Conservation (phyloP, 2,797 vertebrate genomes). For the Helicolenus hilgendorfi region DNA sequence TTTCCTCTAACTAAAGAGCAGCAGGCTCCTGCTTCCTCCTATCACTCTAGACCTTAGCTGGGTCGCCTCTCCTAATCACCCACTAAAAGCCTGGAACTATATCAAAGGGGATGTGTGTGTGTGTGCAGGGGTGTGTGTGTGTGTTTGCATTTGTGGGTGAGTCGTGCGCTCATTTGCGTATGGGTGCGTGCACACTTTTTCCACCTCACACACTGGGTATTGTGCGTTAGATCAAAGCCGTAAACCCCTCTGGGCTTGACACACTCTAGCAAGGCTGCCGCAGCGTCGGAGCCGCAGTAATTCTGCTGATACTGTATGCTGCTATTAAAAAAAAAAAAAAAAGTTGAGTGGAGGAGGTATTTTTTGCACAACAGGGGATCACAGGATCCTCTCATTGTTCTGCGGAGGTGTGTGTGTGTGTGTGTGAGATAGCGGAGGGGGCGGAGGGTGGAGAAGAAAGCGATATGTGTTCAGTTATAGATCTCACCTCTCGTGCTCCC, state of each 20-base stretch:
- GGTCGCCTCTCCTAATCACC: slow-evolving; percentile 86
- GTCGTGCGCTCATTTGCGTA: slow-evolving; percentile 58
- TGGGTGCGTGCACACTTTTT: slow-evolving; percentile 13
- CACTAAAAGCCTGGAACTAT: slow-evolving; percentile 83
- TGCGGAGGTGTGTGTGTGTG: slow-evolving; percentile 38
- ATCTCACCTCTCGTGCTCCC: slow-evolving; percentile 40
- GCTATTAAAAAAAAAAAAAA: slow-evolving; percentile 76
- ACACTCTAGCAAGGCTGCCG: slow-evolving; percentile 83
- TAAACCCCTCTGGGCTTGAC: slow-evolving; percentile 85
- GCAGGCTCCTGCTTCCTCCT: slow-evolving; percentile 83
- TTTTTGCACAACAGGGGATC: slow-evolving; percentile 68
- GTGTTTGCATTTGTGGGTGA: slow-evolving; percentile 25
- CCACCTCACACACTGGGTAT: slow-evolving; percentile 75
- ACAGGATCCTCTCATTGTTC: slow-evolving; percentile 78
- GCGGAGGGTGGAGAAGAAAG: slow-evolving; percentile 48
- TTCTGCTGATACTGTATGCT: slow-evolving; percentile 87
- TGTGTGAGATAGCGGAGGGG: slow-evolving; percentile 17
- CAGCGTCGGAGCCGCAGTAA: slow-evolving; percentile 75
- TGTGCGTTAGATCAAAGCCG: slow-evolving; percentile 88
- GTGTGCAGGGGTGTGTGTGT: not conserved
- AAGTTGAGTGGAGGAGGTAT: slow-evolving; percentile 57
- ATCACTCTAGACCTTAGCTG: slow-evolving; percentile 82
- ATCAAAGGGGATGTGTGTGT: slow-evolving; percentile 80
- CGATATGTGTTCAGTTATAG: slow-evolving; percentile 64
- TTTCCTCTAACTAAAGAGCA: slow-evolving; percentile 87